phyloP scores from a whole-genome alignment of 2,113 vertebrate species.

The Eonycteris spelaea region DNA sequence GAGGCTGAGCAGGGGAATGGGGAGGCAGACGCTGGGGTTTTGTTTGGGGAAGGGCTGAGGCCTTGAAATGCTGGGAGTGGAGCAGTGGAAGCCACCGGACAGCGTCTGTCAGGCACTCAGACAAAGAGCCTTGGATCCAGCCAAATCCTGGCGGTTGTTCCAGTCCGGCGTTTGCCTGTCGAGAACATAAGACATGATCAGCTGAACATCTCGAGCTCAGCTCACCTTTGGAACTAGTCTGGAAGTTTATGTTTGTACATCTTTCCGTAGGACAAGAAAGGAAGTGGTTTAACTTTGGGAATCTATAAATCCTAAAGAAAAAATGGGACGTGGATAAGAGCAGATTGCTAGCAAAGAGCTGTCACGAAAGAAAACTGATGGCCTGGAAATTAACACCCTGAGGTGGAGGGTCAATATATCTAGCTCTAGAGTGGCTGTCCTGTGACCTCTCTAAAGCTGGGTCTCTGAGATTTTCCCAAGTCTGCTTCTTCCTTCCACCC shows the following conservation, averaged over 20 bases:
- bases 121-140: not conserved
- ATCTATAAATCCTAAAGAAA: not conserved
- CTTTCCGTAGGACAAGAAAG: not conserved
- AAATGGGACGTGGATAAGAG: not conserved
- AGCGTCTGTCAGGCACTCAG: accelerated
- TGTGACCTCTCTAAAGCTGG: not conserved
- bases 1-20: not conserved
- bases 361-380: not conserved
- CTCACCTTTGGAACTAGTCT: not conserved
- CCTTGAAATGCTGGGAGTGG: not conserved
- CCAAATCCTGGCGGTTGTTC: not conserved
- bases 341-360: not conserved
- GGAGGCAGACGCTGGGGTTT: not conserved
- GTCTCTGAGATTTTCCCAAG: not conserved
- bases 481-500: not conserved
- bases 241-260: not conserved
- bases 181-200: not conserved
- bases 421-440: not conserved
- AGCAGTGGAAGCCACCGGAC: not conserved
- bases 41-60: not conserved
- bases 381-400: not conserved
- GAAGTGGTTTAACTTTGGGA: not conserved
- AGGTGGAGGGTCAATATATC: not conserved
- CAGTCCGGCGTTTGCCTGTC: not conserved
- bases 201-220: not conserved